phyloP scores from a whole-genome alignment of 1,140 invertebrate species.

The Oryctes rhinoceros region DNA sequence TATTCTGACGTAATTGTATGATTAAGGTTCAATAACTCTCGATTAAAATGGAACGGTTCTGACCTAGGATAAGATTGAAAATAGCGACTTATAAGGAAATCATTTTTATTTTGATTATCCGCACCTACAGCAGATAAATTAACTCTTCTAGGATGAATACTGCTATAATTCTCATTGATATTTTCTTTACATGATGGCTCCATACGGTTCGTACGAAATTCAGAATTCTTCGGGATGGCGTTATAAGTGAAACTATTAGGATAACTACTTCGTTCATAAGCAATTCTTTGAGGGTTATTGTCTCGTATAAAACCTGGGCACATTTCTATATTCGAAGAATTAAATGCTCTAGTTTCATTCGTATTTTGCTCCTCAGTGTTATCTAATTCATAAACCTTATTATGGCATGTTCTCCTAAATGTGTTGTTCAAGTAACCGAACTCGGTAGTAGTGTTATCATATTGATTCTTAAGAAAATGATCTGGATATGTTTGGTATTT shows the following conservation, averaged over 20 bases:
- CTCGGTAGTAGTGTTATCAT: not conserved
- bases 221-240: not conserved
- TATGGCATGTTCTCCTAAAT: not conserved
- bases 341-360: not conserved
- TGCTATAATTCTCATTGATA: not conserved
- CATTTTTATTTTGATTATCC: not conserved
- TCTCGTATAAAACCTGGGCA: not conserved
- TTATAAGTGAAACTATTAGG: not conserved
- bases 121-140: not conserved
- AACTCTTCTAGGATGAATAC: not conserved
- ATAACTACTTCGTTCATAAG: not conserved
- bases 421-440: not conserved
- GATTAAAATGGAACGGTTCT: not conserved
- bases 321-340: not conserved
- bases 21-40: slow-evolving; percentile 6
- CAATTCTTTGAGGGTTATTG: not conserved
- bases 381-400: not conserved
- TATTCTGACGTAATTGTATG: slow-evolving; percentile 4
- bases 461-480: not conserved
- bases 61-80: not conserved
- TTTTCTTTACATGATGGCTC: not conserved
- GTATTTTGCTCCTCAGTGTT: not conserved
- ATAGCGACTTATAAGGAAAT: slow-evolving; percentile 25
- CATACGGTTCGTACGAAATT: not conserved
- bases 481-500: not conserved